These are phyloP conservation scores for Rattus norvegicus DNA, from an alignment of 2,113 vertebrate species.

Conservation along the genomic window GRCr8 NC_086036.1:61421001-61421500, in stretches of 20 bases:
- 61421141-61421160: background rate
- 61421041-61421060: background rate
- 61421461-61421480: background rate
- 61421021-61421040: background rate
- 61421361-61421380: background rate
- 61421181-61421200: background rate
- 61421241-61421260: background rate
- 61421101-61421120: background rate
- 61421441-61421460: background rate
- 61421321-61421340: background rate
- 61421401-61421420: fast-evolving
- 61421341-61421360: background rate
- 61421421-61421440: background rate
- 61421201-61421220: background rate
- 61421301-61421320: too few species aligned
- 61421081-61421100: background rate
- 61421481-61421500: background rate
- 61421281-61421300: background rate
- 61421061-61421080: background rate
- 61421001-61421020: too few species aligned
- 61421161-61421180: background rate
- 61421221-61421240: too few species aligned
- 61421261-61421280: background rate
- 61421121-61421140: background rate
- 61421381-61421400: background rate